Conservation (phyloP, 2,797 vertebrate genomes). For the Pelochelys cantorii region DNA sequence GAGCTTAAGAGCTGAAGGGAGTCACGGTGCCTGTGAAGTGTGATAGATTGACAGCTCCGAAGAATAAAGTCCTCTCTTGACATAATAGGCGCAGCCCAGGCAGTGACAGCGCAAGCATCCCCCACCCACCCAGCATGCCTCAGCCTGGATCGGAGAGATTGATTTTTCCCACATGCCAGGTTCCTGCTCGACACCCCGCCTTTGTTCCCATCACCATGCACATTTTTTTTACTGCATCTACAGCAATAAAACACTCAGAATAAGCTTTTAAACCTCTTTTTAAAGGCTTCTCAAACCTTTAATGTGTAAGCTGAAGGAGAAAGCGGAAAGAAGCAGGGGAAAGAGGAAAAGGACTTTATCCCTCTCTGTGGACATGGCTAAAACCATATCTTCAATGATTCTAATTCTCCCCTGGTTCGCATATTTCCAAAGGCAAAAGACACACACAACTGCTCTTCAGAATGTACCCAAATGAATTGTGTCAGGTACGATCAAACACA, state of each 20-base stretch:
- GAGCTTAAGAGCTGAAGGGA: constrained; percentile 47
- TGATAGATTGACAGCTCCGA: constrained; percentile 66
- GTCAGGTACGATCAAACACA: fast-evolving
- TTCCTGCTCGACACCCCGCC: background rate
- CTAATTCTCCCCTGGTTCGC: fast-evolving
- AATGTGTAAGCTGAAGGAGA: fast-evolving
- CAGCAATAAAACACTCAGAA: background rate
- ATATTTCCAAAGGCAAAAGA: background rate
- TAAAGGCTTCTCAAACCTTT: background rate
- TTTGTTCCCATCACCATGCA: fast-evolving
- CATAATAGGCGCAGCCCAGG: background rate
- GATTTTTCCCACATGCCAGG: fast-evolving
- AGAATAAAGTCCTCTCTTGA: constrained; percentile 51
- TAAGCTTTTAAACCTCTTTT: background rate
- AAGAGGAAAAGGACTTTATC: background rate
- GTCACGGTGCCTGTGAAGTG: constrained; percentile 52
- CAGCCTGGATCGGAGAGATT: background rate
- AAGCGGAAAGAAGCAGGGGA: background rate
- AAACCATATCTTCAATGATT: background rate
- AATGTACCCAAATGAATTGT: background rate
- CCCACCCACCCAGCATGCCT: background rate
- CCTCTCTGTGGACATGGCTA: background rate
- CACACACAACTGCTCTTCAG: background rate
- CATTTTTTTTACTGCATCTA: background rate
- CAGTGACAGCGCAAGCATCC: background rate